phyloP scores from a whole-genome alignment of 2,113 vertebrate genomes.

The Syngnathus floridae region DNA sequence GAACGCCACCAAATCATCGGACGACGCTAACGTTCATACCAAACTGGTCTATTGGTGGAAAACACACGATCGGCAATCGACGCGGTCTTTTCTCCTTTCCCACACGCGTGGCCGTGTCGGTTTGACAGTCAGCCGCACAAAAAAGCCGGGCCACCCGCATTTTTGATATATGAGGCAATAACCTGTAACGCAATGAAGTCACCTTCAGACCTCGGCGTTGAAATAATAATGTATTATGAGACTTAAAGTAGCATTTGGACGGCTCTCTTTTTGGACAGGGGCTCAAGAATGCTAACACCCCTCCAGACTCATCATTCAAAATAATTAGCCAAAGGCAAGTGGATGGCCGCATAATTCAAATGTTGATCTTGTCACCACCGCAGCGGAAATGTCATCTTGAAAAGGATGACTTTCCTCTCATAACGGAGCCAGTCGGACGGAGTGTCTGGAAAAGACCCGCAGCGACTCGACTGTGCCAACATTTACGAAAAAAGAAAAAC shows the following conservation, averaged over 20 bases:
- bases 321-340: slow-evolving; percentile 34
- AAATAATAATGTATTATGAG: slow-evolving; percentile 1
- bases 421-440: neutral
- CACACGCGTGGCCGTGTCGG: slow-evolving; percentile 71
- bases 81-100: slow-evolving; percentile 53
- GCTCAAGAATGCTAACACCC: slow-evolving; percentile 10
- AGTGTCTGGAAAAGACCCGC: neutral
- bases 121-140: slow-evolving; percentile 71
- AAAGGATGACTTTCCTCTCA: slow-evolving; percentile 14
- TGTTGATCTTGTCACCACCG: slow-evolving; percentile 19
- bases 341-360: slow-evolving; percentile 29
- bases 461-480: neutral
- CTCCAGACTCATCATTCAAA: slow-evolving; percentile 12
- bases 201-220: slow-evolving; percentile 68
- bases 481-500: neutral
- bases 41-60: neutral
- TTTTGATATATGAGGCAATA: slow-evolving; percentile 79
- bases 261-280: neutral
- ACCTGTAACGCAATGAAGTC: slow-evolving; percentile 78
- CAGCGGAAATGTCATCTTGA: slow-evolving; percentile 14
- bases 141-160: slow-evolving; percentile 51
- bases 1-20: neutral
- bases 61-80: neutral
- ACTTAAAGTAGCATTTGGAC: neutral
- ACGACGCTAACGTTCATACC: neutral